Base-by-base conservation (phyloP, 2,888 invertebrate genomes). In the Orthonevra nobilis region DNA sequence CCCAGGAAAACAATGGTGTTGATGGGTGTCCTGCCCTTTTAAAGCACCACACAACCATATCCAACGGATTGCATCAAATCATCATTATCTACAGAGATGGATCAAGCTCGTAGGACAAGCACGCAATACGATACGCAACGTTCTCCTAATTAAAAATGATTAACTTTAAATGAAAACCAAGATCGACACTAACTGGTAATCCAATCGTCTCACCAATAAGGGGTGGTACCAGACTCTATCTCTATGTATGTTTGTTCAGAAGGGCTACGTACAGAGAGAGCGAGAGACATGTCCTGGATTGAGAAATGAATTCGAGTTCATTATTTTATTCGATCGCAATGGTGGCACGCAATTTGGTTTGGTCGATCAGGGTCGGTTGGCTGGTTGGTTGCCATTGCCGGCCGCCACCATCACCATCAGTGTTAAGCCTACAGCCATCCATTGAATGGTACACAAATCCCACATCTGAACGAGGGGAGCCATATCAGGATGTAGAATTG, bases 401-500 rank as follows among this genome's bases (percentile, higher is more conserved):
- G 7, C 28, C 26, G 40, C 32, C 42, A 54, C 46, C 52, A 70
- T 17, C 28, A 63, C 10, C 30, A 63, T 44, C 34, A 32, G 60
- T 69, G 58, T 60, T 60, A 50, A 69, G 50, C 69, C 36, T 54
- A 38, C 70, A 61, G 46, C 52, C 61, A 15, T 32, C 0, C 32
- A 32, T 32, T 32, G n/a, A 3, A 44, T 23, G 7, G 34, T 40
- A 32, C 44, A 54, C 69, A 61, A 54, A 48, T 54, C 68, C 38
- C 64, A 42, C 20, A 30, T 19, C 52, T n/a, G 40, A 36, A 17
- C 12, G 38, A 63, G 17, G 19, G 48, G 14, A 58, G 44, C 77
- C 77, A 79, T 79, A 79, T 79, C 72, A 66, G 77, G 72, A 66
- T 64, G 54, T 54, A 54, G 66, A 61, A 52, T 36, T 36, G 64